Conservation (phyloP, 2,113 vertebrate species). For the Scartelaos histophorus region DNA sequence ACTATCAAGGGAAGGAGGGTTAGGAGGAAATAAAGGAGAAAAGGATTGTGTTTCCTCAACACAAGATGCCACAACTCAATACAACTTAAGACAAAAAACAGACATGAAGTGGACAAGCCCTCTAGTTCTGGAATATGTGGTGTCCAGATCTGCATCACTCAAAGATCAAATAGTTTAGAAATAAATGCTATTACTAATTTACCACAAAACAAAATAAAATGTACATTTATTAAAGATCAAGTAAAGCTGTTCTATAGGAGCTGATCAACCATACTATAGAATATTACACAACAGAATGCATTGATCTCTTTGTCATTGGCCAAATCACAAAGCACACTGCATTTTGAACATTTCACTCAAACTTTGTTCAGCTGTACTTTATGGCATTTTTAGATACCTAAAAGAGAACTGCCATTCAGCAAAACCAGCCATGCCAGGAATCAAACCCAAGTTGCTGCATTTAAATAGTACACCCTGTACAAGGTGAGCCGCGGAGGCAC, state of each 20-base stretch:
- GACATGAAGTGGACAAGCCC: background rate
- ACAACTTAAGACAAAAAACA: slow-evolving; percentile 4
- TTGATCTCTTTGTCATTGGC: background rate
- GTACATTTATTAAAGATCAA: background rate
- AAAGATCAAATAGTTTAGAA: too few relatives aligned
- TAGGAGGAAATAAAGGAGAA: slow-evolving; percentile 52
- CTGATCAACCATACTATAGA: background rate
- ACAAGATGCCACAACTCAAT: slow-evolving; percentile 22
- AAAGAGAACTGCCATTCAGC: background rate
- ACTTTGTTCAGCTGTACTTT: background rate
- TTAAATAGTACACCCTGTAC: slow-evolving; percentile 5
- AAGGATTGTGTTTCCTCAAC: slow-evolving; percentile 6
- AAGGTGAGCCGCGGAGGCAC: slow-evolving; percentile 5
- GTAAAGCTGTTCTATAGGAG: background rate
- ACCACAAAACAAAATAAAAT: background rate
- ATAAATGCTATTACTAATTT: background rate
- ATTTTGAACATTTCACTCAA: background rate
- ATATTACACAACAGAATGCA: background rate
- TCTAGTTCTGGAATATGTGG: background rate
- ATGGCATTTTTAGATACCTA: background rate
- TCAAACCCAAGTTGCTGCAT: background rate
- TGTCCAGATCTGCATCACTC: too few relatives aligned
- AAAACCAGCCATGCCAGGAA: background rate
- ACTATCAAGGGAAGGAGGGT: slow-evolving; percentile 20
- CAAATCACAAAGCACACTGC: background rate